Evolutionary conservation across 92 coral and sea anemone species (phyloP).

Genomic region (Desmophyllum pertusum): DNA sequence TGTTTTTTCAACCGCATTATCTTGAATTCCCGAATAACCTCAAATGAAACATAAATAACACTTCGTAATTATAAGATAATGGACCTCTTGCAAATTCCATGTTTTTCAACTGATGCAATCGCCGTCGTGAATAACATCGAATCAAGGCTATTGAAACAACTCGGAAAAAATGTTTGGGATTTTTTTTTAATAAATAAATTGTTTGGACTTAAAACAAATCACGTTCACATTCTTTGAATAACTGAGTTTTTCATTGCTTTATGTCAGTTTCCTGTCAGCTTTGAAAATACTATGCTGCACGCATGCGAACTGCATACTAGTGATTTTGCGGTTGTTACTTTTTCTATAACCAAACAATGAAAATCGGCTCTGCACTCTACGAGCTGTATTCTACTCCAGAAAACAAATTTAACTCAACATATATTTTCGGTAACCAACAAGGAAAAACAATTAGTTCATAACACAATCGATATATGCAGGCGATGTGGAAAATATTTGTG

Average conservation of each 20-base stretch:
- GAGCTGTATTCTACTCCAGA: background rate
- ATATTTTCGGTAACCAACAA: background rate
- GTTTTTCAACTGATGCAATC: background rate
- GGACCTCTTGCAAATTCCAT: background rate
- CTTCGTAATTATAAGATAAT: background rate
- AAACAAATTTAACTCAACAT: background rate
- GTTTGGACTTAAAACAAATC: background rate
- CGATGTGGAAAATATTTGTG: background rate
- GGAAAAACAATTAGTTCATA: background rate
- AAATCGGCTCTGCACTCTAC: background rate
- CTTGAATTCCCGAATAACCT: background rate
- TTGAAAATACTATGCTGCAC: background rate
- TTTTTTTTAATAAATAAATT: background rate
- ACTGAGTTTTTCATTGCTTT: background rate
- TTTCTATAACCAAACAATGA: background rate
- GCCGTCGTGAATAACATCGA: background rate
- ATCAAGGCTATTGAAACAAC: background rate
- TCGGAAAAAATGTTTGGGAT: background rate
- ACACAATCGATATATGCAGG: background rate
- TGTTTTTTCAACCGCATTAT: background rate
- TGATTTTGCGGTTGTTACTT: background rate
- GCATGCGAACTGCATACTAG: background rate
- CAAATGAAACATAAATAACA: too few species aligned
- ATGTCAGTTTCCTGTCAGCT: background rate
- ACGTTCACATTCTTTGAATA: background rate